Evolutionary conservation across 2,888 invertebrate species (phyloP).

Genomic region (Bhutanitis thaidina): DNA sequence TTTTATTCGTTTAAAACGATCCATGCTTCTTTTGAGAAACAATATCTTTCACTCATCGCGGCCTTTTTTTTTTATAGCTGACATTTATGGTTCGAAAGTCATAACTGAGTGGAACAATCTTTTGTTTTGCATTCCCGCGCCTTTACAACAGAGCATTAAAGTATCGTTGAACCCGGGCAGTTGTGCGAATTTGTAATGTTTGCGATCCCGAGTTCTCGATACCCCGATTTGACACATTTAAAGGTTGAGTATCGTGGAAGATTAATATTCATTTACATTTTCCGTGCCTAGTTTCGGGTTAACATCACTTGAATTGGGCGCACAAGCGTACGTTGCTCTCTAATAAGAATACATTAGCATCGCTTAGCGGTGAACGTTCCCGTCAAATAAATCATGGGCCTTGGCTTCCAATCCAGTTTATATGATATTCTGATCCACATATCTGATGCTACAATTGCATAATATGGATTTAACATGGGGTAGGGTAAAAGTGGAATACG

Average conservation of each 20-base stretch:
- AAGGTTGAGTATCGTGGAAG: neutral
- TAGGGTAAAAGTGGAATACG: no score
- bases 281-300: neutral
- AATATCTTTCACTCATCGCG: no score
- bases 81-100: neutral
- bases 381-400: no score
- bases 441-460: no score
- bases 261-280: constrained; percentile 1
- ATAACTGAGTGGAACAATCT: neutral
- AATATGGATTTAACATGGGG: no score
- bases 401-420: no score
- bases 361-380: no score
- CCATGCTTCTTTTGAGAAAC: no score
- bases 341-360: no score
- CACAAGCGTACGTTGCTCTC: neutral
- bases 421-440: no score
- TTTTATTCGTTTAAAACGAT: no score
- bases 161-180: neutral
- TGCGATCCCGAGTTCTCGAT: neutral
- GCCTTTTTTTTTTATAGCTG: neutral
- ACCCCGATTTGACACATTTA: neutral
- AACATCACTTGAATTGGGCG: neutral
- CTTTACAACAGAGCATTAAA: neutral
- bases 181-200: neutral
- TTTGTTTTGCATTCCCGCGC: neutral